Evolutionary conservation across 2,113 vertebrate species (phyloP), one percentile per base, ranked within the genome.

Genomic region (Bungarus multicinctus): DNA sequence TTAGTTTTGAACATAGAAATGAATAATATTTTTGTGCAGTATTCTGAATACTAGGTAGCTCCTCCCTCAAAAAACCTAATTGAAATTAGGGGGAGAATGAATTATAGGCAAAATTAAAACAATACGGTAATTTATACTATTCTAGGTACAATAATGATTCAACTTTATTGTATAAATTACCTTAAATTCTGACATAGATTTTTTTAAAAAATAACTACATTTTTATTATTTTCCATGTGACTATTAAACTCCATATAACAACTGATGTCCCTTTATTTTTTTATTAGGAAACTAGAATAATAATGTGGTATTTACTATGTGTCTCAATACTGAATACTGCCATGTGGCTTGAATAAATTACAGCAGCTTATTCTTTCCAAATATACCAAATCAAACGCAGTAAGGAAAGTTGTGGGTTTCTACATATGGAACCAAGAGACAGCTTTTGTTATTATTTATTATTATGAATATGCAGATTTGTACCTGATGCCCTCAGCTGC

Each of bases 401-500:
- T 55, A 55, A 58, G 3, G 25, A 4, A 12, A 30, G 14, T 54
- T 64, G 57, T 25, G 18, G 4, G 25, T 86, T 91, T 86, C 54
- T 47, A 55, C 6, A 4, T 14, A 85, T 30, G 39, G 54, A 30
- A 27, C 14, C 52, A 91, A 85, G 34, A 25, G 1, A 22, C 58
- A 25, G 23, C 3, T 16, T 81, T 81, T 1, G 0, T 81, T 81
- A 81, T 81, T 81, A 81, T 81, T 81, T 43, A 81, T 81, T 3
- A 81, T 81, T 43, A 85, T 55, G 57, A 23, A 47, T 58, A 58
- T 34, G 30, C 20, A 43, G 86, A 91, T 91, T n/a, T 52, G 94
- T 96, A 99, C 99, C 99, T 96, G 98, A 98, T 10, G 99, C 99
- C 96, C 99, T 98, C 64, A 99, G 99, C 27, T 99, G 99, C 95